These are phyloP conservation scores for Hoplostethus mediterraneus DNA, from an alignment of 2,797 vertebrate species.

Conservation along the genomic window DNA sequence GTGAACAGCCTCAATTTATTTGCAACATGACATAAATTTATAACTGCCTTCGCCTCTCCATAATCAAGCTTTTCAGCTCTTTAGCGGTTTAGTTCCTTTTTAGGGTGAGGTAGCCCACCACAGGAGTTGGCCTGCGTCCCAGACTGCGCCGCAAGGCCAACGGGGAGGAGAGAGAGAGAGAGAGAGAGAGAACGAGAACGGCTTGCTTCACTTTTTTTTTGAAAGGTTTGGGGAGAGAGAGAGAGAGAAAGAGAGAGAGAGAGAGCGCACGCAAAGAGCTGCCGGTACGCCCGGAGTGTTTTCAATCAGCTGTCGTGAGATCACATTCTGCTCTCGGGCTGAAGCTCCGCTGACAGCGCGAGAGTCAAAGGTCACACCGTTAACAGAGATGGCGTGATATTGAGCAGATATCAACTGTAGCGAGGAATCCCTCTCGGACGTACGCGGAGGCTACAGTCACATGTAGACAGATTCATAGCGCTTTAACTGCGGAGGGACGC, in stretches of 20 bases:
- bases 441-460: conserved; percentile 23
- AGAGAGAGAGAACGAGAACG: background rate
- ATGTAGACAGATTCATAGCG: conserved; percentile 50
- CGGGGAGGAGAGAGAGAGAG: conserved; percentile 6
- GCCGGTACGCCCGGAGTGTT: conserved; percentile 35
- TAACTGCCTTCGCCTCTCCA: conserved; percentile 8
- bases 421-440: conserved; percentile 12
- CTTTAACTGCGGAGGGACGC: conserved; percentile 25
- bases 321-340: conserved; percentile 46
- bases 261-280: conserved; percentile 22
- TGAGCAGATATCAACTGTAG: conserved; percentile 16
- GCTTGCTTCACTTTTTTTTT: conserved; percentile 31
- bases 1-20: conserved; percentile 11
- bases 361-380: conserved; percentile 26
- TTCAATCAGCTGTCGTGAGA: conserved; percentile 67
- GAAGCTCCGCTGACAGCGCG: background rate
- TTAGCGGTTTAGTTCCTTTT: conserved; percentile 42
- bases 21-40: conserved; percentile 31
- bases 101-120: conserved; percentile 55
- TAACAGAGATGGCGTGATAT: conserved; percentile 51
- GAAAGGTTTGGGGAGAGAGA: conserved; percentile 22
- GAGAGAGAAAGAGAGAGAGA: conserved; percentile 33
- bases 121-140: conserved; percentile 70
- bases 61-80: conserved; percentile 53
- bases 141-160: conserved; percentile 58